Conservation (phyloP, 2,797 vertebrate species). For the Steatocranus sp. region DNA sequence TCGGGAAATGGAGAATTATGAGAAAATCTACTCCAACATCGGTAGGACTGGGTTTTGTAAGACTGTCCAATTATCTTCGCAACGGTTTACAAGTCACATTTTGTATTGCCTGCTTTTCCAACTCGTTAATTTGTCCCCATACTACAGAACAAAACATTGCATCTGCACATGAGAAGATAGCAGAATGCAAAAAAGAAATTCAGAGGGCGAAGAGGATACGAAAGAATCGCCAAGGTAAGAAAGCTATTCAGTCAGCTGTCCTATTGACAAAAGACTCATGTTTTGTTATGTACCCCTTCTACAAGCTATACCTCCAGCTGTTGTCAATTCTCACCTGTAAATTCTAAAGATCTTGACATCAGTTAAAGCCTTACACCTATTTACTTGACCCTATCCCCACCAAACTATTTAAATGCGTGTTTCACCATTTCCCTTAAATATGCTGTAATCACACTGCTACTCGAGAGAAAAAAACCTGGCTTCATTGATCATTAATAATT, state of each 20-base stretch:
- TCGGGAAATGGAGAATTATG: slow-evolving; percentile 98
- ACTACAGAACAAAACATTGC: slow-evolving; percentile 87
- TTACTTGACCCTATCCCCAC: neutral
- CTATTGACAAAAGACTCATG: neutral
- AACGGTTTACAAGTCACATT: neutral
- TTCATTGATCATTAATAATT: neutral
- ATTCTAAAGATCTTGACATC: neutral
- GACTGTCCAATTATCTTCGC: neutral
- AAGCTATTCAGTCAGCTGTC: neutral
- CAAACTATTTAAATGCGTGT: neutral
- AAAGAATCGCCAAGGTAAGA: slow-evolving; percentile 95
- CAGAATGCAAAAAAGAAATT: slow-evolving; percentile 98
- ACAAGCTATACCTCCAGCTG: neutral
- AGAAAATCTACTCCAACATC: slow-evolving; percentile 92
- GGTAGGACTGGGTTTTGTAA: slow-evolving; percentile 69
- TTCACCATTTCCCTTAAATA: neutral
- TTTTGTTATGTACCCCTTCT: neutral
- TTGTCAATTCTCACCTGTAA: neutral
- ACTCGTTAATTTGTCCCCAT: neutral
- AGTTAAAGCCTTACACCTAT: neutral
- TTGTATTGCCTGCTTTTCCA: neutral
- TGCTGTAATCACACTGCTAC: neutral
- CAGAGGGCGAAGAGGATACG: slow-evolving; percentile 95
- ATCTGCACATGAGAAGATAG: slow-evolving; percentile 95
- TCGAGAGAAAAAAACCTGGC: neutral